These are phyloP conservation scores for Poeciliopsis paucimaculata DNA, from an alignment of 2,797 vertebrate species.

Conservation along the genomic window DNA sequence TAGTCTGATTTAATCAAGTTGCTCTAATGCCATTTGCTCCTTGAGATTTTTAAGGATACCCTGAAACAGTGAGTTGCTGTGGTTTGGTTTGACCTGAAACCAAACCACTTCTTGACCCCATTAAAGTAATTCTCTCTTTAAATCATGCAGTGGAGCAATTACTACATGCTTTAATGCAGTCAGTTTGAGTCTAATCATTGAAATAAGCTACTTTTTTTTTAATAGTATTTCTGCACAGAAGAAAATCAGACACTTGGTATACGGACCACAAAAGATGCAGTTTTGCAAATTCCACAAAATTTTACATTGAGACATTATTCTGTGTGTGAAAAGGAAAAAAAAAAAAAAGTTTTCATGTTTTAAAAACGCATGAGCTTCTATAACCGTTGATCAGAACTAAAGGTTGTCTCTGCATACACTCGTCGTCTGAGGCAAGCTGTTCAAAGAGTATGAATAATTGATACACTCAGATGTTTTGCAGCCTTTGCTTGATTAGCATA, in stretches of 20 bases:
- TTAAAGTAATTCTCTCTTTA: background rate
- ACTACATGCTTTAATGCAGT: background rate
- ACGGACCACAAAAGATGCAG: background rate
- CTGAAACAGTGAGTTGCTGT: background rate
- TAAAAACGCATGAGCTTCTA: background rate
- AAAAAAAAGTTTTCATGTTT: background rate
- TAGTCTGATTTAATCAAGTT: no score
- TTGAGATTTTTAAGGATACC: no score
- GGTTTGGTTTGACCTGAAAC: background rate
- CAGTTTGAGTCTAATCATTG: background rate
- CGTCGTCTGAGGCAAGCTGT: constrained; percentile 25
- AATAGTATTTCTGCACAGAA: background rate
- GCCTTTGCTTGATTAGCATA: constrained; percentile 44
- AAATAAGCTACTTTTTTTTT: background rate
- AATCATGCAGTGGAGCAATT: background rate
- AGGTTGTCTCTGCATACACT: background rate
- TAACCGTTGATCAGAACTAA: constrained; percentile 16
- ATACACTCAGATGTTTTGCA: constrained; percentile 31
- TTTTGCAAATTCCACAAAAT: background rate
- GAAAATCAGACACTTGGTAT: background rate
- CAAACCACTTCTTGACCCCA: background rate
- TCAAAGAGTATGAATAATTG: constrained; percentile 44
- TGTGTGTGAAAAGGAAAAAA: background rate
- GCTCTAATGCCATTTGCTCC: no score
- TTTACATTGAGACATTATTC: background rate